Conservation (phyloP, 37 sponge, comb jelly and placozoan genomes). For the Beroe ovata region DNA sequence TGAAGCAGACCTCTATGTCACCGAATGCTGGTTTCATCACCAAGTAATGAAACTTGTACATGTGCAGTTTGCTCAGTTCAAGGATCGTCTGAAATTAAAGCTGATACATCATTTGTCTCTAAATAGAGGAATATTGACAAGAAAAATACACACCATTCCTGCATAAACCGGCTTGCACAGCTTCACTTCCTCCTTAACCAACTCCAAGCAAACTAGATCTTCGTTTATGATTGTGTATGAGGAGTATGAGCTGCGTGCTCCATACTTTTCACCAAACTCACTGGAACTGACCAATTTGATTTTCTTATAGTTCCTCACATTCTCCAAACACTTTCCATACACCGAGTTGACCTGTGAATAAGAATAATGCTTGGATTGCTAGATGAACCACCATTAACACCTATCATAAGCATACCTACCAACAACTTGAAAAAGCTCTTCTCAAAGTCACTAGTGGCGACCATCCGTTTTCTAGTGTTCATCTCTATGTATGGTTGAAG, state of each 20-base stretch:
- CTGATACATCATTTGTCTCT: neutral
- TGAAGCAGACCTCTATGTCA: neutral
- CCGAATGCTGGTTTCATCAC: conserved; percentile 4
- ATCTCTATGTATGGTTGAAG: neutral
- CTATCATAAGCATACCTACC: no score
- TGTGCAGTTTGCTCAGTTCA: conserved; percentile 11
- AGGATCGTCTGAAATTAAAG: neutral
- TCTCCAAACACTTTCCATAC: neutral
- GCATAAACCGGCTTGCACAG: neutral
- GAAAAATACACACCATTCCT: neutral
- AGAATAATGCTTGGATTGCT: no score
- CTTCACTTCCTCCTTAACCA: neutral
- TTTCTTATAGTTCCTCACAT: neutral
- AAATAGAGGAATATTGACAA: neutral
- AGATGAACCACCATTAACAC: no score
- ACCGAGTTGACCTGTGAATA: neutral
- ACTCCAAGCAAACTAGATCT: neutral
- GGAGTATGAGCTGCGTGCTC: neutral
- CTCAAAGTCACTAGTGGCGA: neutral
- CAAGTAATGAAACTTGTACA: conserved; percentile 30
- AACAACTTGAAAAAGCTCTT: conserved; percentile 1
- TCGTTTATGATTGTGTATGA: neutral
- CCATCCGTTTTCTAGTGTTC: conserved; percentile 5
- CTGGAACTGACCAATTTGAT: neutral
- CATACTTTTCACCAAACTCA: neutral